Conservation (phyloP, 2,888 invertebrate species). For the Petrolisthes cinctipes region DNA sequence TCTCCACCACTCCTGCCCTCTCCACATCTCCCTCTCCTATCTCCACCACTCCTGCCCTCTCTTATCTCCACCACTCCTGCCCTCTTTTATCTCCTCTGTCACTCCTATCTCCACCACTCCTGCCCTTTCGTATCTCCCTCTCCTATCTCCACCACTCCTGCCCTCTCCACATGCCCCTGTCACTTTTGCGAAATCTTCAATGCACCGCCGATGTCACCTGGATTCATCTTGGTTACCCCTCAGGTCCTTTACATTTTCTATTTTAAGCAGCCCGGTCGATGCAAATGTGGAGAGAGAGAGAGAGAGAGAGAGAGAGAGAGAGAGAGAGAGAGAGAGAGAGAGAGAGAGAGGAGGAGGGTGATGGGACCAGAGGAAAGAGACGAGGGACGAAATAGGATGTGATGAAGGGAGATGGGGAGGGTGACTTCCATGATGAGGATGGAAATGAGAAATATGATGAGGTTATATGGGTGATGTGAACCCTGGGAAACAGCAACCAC, state of each 20-base stretch:
- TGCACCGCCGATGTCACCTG: neutral
- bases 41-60: no score
- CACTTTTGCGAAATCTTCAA: slow-evolving; percentile 1
- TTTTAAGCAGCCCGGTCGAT: neutral
- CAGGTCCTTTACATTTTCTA: neutral
- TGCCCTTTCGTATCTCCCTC: neutral
- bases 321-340: neutral
- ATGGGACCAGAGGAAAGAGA: neutral
- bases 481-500: no score
- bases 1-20: no score
- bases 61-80: no score
- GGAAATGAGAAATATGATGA: neutral
- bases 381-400: neutral
- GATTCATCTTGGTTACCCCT: neutral
- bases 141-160: slow-evolving; percentile 19
- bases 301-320: slow-evolving; percentile 15
- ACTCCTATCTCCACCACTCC: no score
- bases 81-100: no score
- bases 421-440: neutral
- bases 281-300: neutral
- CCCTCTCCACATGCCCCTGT: slow-evolving; percentile 38
- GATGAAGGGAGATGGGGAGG: neutral
- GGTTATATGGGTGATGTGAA: neutral
- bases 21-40: no score
- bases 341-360: neutral